These are phyloP conservation scores for Thaumetopoea pityocampa DNA, from an alignment of 1,140 invertebrate species.

Conservation along the genomic window DNA sequence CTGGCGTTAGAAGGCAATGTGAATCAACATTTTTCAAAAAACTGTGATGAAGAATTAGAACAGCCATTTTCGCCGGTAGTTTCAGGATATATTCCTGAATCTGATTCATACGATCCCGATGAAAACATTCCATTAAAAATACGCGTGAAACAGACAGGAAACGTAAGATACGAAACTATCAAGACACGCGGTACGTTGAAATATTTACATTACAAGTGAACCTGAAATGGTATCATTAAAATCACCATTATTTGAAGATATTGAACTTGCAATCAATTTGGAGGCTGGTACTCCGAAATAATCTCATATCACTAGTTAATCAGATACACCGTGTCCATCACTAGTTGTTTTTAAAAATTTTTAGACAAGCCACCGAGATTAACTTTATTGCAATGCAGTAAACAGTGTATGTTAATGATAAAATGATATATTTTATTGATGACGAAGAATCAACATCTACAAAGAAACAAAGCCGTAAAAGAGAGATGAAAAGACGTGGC, in stretches of 20 bases:
- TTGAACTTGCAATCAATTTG: background rate
- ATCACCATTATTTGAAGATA: background rate
- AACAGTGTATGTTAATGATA: background rate
- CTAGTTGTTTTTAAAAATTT: background rate
- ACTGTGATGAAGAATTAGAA: background rate
- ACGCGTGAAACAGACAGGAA: background rate
- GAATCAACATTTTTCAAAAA: no score
- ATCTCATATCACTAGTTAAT: no score
- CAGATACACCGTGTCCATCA: background rate
- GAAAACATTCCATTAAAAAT: background rate
- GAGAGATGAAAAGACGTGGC: no score
- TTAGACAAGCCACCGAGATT: background rate
- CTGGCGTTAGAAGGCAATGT: background rate
- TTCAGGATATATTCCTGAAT: no score
- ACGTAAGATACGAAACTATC: background rate
- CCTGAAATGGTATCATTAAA: background rate
- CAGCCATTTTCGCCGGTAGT: background rate
- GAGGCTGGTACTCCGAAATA: background rate
- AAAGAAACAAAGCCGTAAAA: no score
- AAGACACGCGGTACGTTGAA: background rate
- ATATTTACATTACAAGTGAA: background rate
- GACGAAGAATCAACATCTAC: background rate
- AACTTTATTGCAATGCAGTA: background rate
- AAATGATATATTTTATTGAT: background rate
- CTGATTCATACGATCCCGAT: no score